Conservation (phyloP, 2,113 vertebrate species). For the Syngnathus typhle region DNA sequence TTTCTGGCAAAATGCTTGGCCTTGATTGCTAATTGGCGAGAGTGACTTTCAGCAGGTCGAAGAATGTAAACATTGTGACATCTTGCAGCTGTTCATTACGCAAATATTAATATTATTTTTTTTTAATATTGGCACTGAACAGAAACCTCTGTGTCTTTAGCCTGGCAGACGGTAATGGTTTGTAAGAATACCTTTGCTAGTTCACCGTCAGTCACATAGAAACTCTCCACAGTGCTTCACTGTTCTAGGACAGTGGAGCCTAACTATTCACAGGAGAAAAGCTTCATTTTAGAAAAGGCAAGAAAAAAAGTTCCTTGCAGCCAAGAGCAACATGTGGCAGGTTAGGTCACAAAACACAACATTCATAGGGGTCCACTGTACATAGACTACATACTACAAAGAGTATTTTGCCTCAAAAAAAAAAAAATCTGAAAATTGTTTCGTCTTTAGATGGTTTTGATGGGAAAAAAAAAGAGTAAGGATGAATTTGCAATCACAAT, state of each 20-base stretch:
- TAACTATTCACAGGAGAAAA: too few relatives aligned
- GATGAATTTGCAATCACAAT: too few relatives aligned
- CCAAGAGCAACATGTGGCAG: too few relatives aligned
- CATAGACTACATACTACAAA: too few relatives aligned
- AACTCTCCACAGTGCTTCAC: conserved; percentile 12
- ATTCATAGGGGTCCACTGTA: too few relatives aligned
- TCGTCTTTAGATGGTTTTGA: too few relatives aligned
- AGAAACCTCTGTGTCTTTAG: conserved; percentile 54
- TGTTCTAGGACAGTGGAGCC: conserved; percentile 11
- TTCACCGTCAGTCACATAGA: conserved; percentile 19
- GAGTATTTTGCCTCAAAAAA: too few relatives aligned
- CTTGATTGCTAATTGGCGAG: conserved; percentile 20
- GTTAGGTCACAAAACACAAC: too few relatives aligned
- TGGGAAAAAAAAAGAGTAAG: too few relatives aligned
- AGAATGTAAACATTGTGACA: conserved; percentile 54
- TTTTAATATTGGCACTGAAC: conserved; percentile 12
- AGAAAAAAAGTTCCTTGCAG: too few relatives aligned
- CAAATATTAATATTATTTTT: conserved; percentile 30
- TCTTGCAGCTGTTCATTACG: conserved; percentile 45
- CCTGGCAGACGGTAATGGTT: conserved; percentile 30
- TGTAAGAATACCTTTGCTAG: conserved; percentile 27
- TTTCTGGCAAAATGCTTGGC: conserved; percentile 34
- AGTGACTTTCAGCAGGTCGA: conserved; percentile 41
- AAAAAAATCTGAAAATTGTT: too few relatives aligned
- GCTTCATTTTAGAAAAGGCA: too few relatives aligned